Base-by-base conservation (phyloP, 2,113 vertebrate genomes). In the Pontoporia blainvillei region DNA sequence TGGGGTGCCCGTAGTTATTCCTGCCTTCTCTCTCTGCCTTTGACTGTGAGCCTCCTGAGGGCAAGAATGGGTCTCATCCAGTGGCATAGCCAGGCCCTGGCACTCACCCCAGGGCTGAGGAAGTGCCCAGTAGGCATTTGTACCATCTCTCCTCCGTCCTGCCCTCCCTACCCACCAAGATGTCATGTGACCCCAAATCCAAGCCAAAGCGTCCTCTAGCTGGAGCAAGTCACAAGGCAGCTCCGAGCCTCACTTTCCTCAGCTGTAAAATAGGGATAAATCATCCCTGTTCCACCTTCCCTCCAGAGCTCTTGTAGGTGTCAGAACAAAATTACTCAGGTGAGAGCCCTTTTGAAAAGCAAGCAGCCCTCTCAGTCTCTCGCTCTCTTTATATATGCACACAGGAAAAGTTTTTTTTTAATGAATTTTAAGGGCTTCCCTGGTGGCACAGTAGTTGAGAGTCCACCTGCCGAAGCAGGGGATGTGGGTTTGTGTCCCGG, bases 271-370 rank as follows among this genome's bases (percentile, higher is more conserved):
- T 3, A 39, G 18, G 15, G 72, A 21, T n/a, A 49, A 46, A 2
- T 5, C 23, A 59, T 27, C 25, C 57, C n/a, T 36, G 31, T 17
- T 15, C 29, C 1, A 1, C 15, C 11, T 23, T 17, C 13, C 8
- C 5, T 39, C 13, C n/a, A 29, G 78, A 54, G 13, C 31, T 66
- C 39, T 17, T 2, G 6, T 1, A 36, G 46, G 59, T 2, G 2
- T 17, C 18, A 7, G 52, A 76, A 4, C 0, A 0, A n/a, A 11
- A 49, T 12, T 31, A 46, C 13, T 75, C 34, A 9, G 2, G 8
- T 4, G 29, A 57, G 54, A 44, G 4, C 31, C 6, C 41, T 49
- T 81, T 44, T 11, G 17, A 41, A 88, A 88, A 66, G 18, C 18
- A 78, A 78, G 29, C n/a, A 44, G 27, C 29, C n/a, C 27, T 81